Conservation (phyloP, 2,888 invertebrate species). For the Polyommatus iphigenia region DNA sequence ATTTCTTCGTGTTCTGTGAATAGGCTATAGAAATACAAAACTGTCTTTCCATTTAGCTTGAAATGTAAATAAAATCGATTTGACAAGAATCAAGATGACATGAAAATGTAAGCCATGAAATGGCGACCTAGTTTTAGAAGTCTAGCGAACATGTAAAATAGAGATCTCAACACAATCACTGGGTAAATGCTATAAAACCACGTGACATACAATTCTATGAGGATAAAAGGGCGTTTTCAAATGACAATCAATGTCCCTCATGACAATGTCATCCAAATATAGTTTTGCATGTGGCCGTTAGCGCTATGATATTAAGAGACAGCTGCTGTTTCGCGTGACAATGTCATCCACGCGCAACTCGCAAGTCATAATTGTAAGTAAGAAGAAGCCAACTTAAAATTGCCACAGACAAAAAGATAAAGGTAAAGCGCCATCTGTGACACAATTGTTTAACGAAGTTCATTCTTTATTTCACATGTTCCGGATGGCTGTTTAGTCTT, state of each 20-base stretch:
- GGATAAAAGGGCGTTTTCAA: not conserved
- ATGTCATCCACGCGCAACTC: too few species aligned
- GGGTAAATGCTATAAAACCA: not conserved
- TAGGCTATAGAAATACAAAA: not conserved
- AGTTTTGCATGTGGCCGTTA: too few species aligned
- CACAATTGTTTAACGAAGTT: too few species aligned
- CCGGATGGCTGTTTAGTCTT: not conserved
- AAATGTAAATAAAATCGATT: not conserved
- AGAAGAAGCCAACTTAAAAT: not conserved
- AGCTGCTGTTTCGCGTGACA: too few species aligned
- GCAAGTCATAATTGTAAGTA: too few species aligned
- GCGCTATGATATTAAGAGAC: too few species aligned
- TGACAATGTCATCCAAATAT: too few species aligned
- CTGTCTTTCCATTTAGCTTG: not conserved
- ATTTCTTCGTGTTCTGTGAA: not conserved
- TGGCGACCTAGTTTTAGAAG: not conserved
- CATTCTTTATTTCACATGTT: slow-evolving; percentile 3
- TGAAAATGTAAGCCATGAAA: not conserved
- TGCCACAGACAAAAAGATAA: not conserved
- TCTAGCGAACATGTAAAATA: not conserved
- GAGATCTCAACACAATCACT: not conserved
- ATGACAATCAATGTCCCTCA: too few species aligned
- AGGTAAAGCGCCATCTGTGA: not conserved
- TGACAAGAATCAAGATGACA: not conserved
- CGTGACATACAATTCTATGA: not conserved